phyloP scores from a whole-genome alignment of 2,113 vertebrate genomes.

The Hippoglossus stenolepis region DNA sequence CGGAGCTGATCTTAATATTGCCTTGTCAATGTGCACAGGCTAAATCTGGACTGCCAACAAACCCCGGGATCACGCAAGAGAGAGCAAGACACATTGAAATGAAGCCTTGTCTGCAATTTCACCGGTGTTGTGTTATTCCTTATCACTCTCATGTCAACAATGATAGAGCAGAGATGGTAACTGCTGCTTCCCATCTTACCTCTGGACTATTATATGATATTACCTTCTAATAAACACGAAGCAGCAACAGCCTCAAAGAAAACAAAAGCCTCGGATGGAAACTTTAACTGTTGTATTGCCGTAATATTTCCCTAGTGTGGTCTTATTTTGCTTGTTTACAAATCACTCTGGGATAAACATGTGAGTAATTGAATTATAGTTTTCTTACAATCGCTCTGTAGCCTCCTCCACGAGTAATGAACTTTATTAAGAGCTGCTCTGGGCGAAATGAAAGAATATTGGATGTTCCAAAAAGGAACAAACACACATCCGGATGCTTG shows the following conservation, averaged over 20 bases:
- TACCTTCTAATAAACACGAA: background rate
- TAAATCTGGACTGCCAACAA: conserved; percentile 46
- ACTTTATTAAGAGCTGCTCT: conserved; percentile 12
- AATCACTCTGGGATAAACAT: background rate
- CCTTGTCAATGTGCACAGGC: conserved; percentile 40
- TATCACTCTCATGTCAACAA: conserved; percentile 27
- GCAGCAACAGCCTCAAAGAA: background rate
- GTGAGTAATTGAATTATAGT: background rate
- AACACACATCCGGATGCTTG: conserved; percentile 32
- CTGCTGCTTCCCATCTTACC: background rate
- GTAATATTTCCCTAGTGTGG: background rate
- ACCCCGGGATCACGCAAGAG: background rate
- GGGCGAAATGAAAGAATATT: conserved; percentile 25
- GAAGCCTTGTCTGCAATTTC: conserved; percentile 12
- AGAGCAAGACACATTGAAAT: background rate
- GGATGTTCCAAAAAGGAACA: conserved; percentile 23
- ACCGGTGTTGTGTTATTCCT: background rate
- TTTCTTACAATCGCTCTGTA: background rate
- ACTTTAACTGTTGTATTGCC: too few species aligned
- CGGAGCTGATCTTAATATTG: conserved; percentile 41
- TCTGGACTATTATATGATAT: background rate
- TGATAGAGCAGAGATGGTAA: conserved; percentile 16
- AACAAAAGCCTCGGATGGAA: background rate
- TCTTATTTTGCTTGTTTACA: background rate
- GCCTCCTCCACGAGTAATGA: background rate